Percentiles rank a stretch among this genome's conserved stretches.
Evolutionary conservation across 2,797 vertebrate genomes (phyloP).

Genomic region (Anguilla megastoma): DNA sequence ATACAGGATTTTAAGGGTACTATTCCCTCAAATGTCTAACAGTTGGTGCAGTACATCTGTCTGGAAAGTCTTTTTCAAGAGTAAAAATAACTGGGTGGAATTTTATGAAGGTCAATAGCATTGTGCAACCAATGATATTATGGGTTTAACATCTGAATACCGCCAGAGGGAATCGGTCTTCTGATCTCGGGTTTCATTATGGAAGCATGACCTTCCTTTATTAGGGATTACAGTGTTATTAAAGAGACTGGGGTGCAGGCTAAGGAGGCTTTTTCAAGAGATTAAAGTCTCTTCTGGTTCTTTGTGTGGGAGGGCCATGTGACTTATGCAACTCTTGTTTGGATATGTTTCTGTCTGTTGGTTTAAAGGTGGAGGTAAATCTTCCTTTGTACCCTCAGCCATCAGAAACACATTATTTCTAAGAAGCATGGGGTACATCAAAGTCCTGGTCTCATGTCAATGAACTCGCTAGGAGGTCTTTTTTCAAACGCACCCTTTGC

Average conservation of each 20-base stretch:
- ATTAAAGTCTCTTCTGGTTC: not conserved
- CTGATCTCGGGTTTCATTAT: conserved; percentile 2
- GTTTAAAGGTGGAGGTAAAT: conserved; percentile 17
- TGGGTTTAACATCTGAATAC: not conserved
- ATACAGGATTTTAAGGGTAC: not conserved
- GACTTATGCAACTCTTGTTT: not conserved
- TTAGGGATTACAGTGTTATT: not conserved
- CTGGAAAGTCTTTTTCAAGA: not conserved
- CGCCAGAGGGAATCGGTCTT: not conserved
- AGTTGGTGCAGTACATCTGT: not conserved
- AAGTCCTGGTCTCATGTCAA: not conserved
- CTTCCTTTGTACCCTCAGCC: not conserved
- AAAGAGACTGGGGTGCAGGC: not conserved
- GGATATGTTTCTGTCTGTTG: not conserved
- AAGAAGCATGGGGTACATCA: conserved; percentile 15
- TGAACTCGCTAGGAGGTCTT: not conserved
- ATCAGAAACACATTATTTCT: conserved; percentile 14
- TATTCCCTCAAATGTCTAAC: not conserved
- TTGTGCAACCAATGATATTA: not conserved
- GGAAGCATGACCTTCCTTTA: not conserved
- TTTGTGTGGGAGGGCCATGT: not conserved
- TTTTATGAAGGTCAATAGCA: not conserved
- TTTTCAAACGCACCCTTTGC: not conserved
- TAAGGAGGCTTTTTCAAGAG: not conserved
- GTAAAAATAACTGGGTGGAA: not conserved